Evolutionary conservation across 2,113 vertebrate species (phyloP).

Genomic region (Passer domesticus): DNA sequence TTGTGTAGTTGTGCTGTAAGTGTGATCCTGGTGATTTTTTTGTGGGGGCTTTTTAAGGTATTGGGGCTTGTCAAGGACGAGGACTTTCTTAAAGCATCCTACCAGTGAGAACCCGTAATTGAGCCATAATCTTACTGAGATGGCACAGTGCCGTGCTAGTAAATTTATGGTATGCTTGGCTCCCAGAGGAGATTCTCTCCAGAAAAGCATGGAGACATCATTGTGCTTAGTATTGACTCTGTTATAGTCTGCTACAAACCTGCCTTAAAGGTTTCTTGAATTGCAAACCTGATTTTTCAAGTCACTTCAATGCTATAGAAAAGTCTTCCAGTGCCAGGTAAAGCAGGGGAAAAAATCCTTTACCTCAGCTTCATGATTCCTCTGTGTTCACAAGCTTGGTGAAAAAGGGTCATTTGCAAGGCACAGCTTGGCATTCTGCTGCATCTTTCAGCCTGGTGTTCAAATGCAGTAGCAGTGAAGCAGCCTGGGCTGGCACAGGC

Average conservation of each 20-base stretch:
- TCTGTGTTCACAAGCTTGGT: neutral
- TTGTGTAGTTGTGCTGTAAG: neutral
- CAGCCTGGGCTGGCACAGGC: neutral
- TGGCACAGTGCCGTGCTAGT: neutral
- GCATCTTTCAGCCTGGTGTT: neutral
- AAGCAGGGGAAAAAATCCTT: neutral
- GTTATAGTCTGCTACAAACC: neutral
- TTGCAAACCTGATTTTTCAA: neutral
- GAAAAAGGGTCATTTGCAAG: neutral
- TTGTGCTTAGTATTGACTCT: accelerated
- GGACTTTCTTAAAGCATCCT: neutral
- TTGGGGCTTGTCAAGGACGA: neutral
- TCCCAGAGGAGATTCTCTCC: neutral
- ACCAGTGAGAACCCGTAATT: neutral
- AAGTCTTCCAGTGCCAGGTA: neutral
- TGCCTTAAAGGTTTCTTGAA: neutral
- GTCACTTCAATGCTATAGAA: neutral
- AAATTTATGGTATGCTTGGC: neutral
- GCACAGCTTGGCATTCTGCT: accelerated
- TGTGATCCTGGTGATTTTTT: neutral
- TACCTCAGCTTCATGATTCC: neutral
- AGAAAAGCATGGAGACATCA: neutral
- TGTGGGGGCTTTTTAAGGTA: neutral
- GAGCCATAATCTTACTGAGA: neutral
- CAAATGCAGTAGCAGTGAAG: neutral